Conservation (phyloP, 2,797 vertebrate genomes). For the Poecile montanus region DNA sequence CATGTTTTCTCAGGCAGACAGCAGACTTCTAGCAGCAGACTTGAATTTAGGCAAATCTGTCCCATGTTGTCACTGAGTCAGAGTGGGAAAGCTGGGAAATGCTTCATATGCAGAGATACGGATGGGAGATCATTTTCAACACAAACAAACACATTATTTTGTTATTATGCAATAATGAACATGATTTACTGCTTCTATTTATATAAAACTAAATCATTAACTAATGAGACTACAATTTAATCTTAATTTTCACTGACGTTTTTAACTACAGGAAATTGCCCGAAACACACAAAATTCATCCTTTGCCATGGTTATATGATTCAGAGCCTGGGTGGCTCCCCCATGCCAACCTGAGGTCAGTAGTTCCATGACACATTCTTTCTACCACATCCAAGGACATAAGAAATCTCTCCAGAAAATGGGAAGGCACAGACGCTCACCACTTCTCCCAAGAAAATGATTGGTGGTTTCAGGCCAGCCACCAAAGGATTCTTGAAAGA, state of each 20-base stretch:
- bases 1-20: neutral
- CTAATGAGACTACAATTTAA: neutral
- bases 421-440: neutral
- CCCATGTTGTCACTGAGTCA: neutral
- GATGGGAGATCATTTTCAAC: neutral
- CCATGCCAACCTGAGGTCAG: neutral
- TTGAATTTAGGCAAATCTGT: neutral
- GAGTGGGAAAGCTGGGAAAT: neutral
- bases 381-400: neutral
- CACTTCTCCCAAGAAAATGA: neutral
- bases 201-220: neutral
- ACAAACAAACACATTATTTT: neutral
- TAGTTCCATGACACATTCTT: neutral
- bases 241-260: neutral
- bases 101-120: accelerated
- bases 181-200: neutral
- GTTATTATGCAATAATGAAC: neutral
- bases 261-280: neutral
- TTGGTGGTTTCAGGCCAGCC: neutral
- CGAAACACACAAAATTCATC: neutral
- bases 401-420: neutral
- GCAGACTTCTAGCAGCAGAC: neutral
- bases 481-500: neutral
- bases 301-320: neutral
- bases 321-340: neutral